phyloP scores from a whole-genome alignment of 1,140 invertebrate species.

The Cotesia chilonis region DNA sequence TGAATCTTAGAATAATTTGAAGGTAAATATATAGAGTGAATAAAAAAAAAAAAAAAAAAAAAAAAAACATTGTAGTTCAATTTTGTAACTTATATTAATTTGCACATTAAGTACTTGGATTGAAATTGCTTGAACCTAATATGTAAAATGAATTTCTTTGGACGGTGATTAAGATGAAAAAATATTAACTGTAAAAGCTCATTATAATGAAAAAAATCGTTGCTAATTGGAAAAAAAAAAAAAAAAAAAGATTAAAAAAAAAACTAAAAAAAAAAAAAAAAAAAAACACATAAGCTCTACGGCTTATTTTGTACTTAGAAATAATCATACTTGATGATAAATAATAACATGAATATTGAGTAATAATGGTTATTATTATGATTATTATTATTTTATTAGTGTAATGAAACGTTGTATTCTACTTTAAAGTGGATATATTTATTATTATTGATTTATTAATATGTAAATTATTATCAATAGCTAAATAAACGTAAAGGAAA shows the following conservation, averaged over 20 bases:
- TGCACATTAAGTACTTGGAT: too few relatives aligned
- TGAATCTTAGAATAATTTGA: too few relatives aligned
- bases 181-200: not conserved
- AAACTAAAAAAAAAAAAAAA: conserved; percentile 50
- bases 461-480: conserved; percentile 62
- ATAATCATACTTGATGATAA: conserved; percentile 48
- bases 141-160: not conserved
- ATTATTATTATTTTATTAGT: too few relatives aligned
- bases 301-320: conserved; percentile 67
- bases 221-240: conserved; percentile 49
- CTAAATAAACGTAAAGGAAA: conserved; percentile 66
- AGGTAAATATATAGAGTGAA: too few relatives aligned
- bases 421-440: conserved; percentile 57
- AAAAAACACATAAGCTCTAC: conserved; percentile 60
- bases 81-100: too few relatives aligned
- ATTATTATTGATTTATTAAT: conserved; percentile 46
- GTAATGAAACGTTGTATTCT: conserved; percentile 55
- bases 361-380: too few relatives aligned
- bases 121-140: not conserved
- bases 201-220: conserved; percentile 28
- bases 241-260: too few relatives aligned
- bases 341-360: conserved; percentile 45
- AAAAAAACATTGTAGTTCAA: too few relatives aligned
- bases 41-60: too few relatives aligned
- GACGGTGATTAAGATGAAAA: not conserved